Evolutionary conservation across 2,113 vertebrate species (phyloP).

Genomic region (Anolis carolinensis): DNA sequence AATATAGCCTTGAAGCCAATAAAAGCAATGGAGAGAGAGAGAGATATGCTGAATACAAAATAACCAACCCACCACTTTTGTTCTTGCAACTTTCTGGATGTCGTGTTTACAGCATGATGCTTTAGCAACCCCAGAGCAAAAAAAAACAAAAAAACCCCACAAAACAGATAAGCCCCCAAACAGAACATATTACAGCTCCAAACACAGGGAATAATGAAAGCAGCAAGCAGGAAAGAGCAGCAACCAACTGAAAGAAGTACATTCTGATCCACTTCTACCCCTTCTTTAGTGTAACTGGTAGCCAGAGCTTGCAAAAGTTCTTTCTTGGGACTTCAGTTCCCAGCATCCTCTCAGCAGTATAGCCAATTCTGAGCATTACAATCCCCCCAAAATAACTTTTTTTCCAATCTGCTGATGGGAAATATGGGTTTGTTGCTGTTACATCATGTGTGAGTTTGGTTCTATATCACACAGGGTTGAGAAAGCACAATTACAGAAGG

Average conservation of each 20-base stretch:
- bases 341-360: no score
- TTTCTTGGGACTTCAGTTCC: no score
- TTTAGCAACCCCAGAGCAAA: conserved; percentile 11
- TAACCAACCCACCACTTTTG: background rate
- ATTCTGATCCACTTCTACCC: background rate
- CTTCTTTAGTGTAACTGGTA: background rate
- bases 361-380: no score
- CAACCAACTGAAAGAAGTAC: conserved; percentile 28
- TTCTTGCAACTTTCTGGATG: conserved; percentile 50
- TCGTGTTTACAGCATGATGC: conserved; percentile 25
- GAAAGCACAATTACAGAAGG: no score
- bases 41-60: conserved; percentile 24
- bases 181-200: conserved; percentile 5
- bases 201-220: conserved; percentile 17
- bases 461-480: no score
- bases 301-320: no score
- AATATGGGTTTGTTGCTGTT: background rate
- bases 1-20: conserved; percentile 66
- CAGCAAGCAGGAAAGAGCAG: conserved; percentile 48
- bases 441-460: background rate
- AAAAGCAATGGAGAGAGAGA: conserved; percentile 52
- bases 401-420: background rate
- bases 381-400: no score
- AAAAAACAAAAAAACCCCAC: no score
- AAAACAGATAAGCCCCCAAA: background rate